A percentile compares a stretch with the other conserved stretches of the same genome.
phyloP scores from a whole-genome alignment of 2,888 invertebrate genomes.

The Mactromeris polynyma region DNA sequence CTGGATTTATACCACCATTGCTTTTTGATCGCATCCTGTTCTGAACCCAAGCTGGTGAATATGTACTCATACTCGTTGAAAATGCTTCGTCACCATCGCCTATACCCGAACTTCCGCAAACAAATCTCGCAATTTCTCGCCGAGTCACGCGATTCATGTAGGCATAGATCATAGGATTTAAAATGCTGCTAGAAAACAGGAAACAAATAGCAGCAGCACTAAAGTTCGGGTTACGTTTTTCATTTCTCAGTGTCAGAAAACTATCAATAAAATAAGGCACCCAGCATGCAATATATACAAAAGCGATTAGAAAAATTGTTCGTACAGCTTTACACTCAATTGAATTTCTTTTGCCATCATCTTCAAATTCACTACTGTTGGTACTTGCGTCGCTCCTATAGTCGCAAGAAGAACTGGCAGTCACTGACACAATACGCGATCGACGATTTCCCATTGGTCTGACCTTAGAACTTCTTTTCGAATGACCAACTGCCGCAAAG shows the following conservation, averaged over 20 bases:
- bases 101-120: constrained; percentile 65
- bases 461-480: constrained; percentile 70
- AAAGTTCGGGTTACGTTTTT: constrained; percentile 43
- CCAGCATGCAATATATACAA: constrained; percentile 76
- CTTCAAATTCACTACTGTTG: constrained; percentile 37
- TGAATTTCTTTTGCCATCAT: constrained; percentile 22
- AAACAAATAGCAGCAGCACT: constrained; percentile 73
- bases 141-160: constrained; percentile 79
- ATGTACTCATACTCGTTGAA: constrained; percentile 72
- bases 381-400: constrained; percentile 61
- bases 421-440: constrained; percentile 18
- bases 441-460: constrained; percentile 63
- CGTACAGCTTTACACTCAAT: constrained; percentile 78
- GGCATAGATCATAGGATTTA: constrained; percentile 79
- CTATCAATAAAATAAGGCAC: constrained; percentile 72
- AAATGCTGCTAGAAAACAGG: constrained; percentile 71
- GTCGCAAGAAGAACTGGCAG: constrained; percentile 32
- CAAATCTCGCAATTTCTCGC: constrained; percentile 74
- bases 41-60: constrained; percentile 49
- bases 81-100: constrained; percentile 71
- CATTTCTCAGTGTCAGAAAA: constrained; percentile 38
- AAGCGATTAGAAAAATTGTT: constrained; percentile 76
- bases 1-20: constrained; percentile 49
- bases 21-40: constrained; percentile 43
- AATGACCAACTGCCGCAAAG: constrained; percentile 76